Base-by-base conservation (phyloP, 2,888 invertebrate species). In the Cinara cedri region DNA sequence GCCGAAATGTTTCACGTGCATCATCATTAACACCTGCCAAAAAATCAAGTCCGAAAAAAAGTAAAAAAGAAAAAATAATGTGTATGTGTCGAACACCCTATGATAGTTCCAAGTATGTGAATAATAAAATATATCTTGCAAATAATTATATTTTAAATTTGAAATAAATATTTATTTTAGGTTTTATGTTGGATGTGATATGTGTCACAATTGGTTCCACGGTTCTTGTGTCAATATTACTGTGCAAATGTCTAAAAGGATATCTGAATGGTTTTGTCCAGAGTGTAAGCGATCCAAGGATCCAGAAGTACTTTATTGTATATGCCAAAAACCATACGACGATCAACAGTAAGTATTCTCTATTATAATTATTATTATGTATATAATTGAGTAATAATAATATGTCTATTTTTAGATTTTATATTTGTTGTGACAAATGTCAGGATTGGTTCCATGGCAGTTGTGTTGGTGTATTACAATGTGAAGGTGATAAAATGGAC, bases 391-490 rank as follows among this genome's bases (percentile, higher is more conserved):
- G 14, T 49, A 34, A 34, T 34, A 78, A 46, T 51, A 1, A 11
- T 26, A 13, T 26, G 10, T 16, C 49, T 34, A 54, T 80, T 87
- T 88, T 57, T 85, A 96, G 96, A 87, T 98, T 98, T 89, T 99
- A 98, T 87, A 97, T 99, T 85, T 98, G 97, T 85, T 99, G 99
- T 86, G 99, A 99, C 88, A 92, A 93, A 82, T 99, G 99, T 87
- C 96, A 98, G 86, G 98, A 97, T 87, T 99, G 99, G 99, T 98
- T 97, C 88, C 98, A 98, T 86, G 98, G 98, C 10, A 90, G 95
- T 81, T 98, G 98, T 87, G 98, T 98, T 63, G 98, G 98, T 55
- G 95, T 97, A 84, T 87, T 96, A 71, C 96, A 95, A 85, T 94
- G 94, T 3, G 96, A 96, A 86, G 97, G 96, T 26, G 95, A 97